Conservation (phyloP, 2,797 vertebrate species). For the Scarus forsteni region DNA sequence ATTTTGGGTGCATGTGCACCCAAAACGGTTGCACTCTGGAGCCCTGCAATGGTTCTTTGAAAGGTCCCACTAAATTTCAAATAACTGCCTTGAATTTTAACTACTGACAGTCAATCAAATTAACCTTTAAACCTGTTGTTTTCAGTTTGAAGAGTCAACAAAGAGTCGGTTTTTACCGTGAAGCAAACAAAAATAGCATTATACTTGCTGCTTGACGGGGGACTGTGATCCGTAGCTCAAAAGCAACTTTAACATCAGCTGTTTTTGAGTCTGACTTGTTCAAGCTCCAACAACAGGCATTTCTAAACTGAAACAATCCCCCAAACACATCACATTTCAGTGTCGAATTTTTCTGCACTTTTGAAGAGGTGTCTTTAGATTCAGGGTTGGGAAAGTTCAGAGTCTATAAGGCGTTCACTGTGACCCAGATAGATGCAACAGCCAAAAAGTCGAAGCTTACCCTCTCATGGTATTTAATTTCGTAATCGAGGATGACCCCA, state of each 20-base stretch:
- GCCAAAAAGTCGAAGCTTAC: slow-evolving; percentile 77
- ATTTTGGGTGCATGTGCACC: no score
- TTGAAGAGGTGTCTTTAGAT: slow-evolving; percentile 25
- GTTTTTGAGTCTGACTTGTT: slow-evolving; percentile 7
- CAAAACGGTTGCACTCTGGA: no score
- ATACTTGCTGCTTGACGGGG: slow-evolving; percentile 6
- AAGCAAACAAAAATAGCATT: slow-evolving; percentile 8
- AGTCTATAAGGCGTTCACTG: slow-evolving; percentile 12
- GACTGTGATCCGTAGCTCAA: slow-evolving; percentile 32
- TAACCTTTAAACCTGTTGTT: background rate
- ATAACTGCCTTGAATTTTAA: background rate
- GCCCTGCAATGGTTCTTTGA: no score
- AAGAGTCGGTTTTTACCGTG: slow-evolving; percentile 1
- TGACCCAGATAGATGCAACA: slow-evolving; percentile 24
- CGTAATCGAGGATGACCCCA: slow-evolving; percentile 98
- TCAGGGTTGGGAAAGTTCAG: slow-evolving; percentile 9
- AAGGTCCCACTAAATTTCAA: no score
- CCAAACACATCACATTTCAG: slow-evolving; percentile 17
- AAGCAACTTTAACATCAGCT: slow-evolving; percentile 25
- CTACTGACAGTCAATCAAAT: slow-evolving; percentile 4
- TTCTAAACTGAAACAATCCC: background rate
- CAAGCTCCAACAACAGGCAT: slow-evolving; percentile 12
- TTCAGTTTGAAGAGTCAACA: background rate
- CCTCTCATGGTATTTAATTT: slow-evolving; percentile 98
- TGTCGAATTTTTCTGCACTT: slow-evolving; percentile 20